phyloP scores from a whole-genome alignment of 1,140 invertebrate species.

The Meloidogyne exigua region DNA sequence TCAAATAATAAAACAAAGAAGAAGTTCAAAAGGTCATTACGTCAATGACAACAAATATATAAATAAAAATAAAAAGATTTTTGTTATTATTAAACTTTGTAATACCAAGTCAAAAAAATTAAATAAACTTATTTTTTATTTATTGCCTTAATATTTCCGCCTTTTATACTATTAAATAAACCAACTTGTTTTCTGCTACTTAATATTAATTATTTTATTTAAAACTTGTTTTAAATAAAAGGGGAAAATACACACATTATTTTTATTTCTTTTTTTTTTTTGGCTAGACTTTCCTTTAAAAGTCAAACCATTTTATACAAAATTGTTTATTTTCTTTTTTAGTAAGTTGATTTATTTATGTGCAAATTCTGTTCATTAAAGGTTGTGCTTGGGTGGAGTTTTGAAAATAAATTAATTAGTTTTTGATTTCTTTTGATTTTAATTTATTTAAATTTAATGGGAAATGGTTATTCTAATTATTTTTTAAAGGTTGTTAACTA shows the following conservation, averaged over 20 bases:
- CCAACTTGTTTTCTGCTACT: background rate
- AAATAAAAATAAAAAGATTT: background rate
- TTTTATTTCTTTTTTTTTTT: background rate
- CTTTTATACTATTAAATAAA: no score
- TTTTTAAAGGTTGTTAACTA: no score
- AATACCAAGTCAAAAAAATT: background rate
- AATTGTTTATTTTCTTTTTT: background rate
- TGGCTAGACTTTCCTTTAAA: background rate
- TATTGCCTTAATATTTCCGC: no score
- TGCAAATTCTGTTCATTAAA: no score
- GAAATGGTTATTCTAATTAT: no score
- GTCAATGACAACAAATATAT: background rate
- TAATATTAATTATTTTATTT: background rate
- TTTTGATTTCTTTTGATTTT: background rate
- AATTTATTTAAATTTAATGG: background rate
- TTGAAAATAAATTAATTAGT: background rate
- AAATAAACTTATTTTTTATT: background rate
- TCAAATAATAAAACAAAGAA: no score
- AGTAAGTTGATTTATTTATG: background rate
- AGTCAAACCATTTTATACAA: background rate
- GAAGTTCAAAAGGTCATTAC: constrained; percentile 2
- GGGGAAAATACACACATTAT: background rate
- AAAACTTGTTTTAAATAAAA: background rate
- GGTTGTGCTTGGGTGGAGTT: no score
- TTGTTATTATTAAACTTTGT: background rate